Percentiles rank a stretch among this genome's conserved stretches.
Conservation (phyloP, 2,797 vertebrate genomes). For the Chaunax sp. region DNA sequence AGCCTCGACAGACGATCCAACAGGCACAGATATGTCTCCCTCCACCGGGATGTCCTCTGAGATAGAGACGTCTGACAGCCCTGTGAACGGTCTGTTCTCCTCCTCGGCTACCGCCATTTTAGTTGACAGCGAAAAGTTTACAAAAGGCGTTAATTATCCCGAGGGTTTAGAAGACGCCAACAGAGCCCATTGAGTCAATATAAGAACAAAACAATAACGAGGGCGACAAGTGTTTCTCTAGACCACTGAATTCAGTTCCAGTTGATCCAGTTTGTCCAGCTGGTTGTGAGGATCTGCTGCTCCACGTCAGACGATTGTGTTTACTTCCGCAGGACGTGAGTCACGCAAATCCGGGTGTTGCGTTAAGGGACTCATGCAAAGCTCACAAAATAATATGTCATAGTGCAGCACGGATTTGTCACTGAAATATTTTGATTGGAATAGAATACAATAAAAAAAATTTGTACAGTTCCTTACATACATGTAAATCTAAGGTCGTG, state of each 20-base stretch:
- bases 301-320: constrained; percentile 77
- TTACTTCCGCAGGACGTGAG: constrained; percentile 68
- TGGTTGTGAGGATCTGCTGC: not conserved
- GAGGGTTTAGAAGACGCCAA: not conserved
- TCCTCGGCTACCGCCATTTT: constrained; percentile 85
- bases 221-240: rapidly evolving
- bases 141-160: not conserved
- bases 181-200: rapidly evolving
- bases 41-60: constrained; percentile 93
- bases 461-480: too few relatives aligned
- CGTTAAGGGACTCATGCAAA: constrained; percentile 22
- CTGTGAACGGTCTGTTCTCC: constrained; percentile 86
- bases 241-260: rapidly evolving
- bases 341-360: constrained; percentile 47
- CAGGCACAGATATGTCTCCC: constrained; percentile 92
- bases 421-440: too few relatives aligned
- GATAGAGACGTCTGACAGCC: constrained; percentile 92
- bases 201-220: rapidly evolving
- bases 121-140: not conserved
- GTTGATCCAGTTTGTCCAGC: not conserved
- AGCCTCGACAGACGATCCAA: constrained; percentile 81
- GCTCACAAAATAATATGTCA: too few relatives aligned
- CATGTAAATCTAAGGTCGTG: too few relatives aligned
- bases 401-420: too few relatives aligned
- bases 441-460: too few relatives aligned